Conservation (phyloP, 1,140 invertebrate genomes). For the Elysia chlorotica region DNA sequence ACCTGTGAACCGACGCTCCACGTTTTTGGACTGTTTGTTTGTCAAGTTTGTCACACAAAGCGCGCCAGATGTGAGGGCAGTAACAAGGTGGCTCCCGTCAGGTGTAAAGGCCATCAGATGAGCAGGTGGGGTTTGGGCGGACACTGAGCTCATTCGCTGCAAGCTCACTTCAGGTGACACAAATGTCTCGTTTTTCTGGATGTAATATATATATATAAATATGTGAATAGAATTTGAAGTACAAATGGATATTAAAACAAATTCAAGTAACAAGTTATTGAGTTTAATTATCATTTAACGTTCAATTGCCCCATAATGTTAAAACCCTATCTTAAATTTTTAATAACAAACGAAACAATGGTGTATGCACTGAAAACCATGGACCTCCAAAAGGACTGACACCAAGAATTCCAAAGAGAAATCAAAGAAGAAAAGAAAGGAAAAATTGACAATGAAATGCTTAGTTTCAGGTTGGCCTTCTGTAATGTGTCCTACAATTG, state of each 20-base stretch:
- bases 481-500: too few relatives aligned
- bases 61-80: not conserved
- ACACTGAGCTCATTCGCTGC: not conserved
- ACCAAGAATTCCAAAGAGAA: too few relatives aligned
- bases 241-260: too few relatives aligned
- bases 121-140: slow-evolving; percentile 6
- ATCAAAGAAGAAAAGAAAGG: too few relatives aligned
- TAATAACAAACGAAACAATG: too few relatives aligned
- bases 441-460: too few relatives aligned
- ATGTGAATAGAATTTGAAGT: too few relatives aligned
- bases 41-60: not conserved
- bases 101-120: slow-evolving; percentile 8
- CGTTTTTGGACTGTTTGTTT: not conserved
- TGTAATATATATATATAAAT: too few relatives aligned
- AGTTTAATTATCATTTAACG: not conserved
- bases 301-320: not conserved
- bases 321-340: too few relatives aligned
- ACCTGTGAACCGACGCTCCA: not conserved
- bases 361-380: too few relatives aligned
- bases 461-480: too few relatives aligned
- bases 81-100: not conserved
- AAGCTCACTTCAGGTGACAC: not conserved
- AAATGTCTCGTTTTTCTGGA: not conserved
- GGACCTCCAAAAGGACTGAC: too few relatives aligned
- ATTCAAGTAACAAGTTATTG: not conserved